Percentiles rank a stretch among this genome's conserved stretches.
Evolutionary conservation across 2,113 vertebrate species (phyloP).

Genomic region (Epinephelus cyanopodus): DNA sequence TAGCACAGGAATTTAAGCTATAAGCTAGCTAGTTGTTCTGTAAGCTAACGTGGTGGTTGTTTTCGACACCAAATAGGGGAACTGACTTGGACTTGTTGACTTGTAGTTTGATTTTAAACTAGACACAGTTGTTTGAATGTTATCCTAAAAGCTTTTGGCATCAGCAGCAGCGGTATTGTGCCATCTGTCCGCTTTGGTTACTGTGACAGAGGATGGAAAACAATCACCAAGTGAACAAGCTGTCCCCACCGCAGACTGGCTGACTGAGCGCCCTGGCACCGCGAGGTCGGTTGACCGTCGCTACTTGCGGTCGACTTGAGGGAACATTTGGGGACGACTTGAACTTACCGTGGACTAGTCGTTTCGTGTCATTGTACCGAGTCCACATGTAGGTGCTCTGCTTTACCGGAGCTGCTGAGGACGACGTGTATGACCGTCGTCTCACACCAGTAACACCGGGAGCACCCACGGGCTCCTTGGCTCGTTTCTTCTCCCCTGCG

Average conservation of each 20-base stretch:
- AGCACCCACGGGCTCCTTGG: slow-evolving; percentile 59
- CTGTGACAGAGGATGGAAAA: too few species aligned
- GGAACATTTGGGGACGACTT: fast-evolving
- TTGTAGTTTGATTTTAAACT: background rate
- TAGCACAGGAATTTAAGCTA: too few species aligned
- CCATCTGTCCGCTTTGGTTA: too few species aligned
- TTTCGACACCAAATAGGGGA: background rate
- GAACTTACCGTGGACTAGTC: slow-evolving; percentile 86
- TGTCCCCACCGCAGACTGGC: too few species aligned
- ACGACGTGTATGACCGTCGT: slow-evolving; percentile 78
- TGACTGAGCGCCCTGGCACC: too few species aligned
- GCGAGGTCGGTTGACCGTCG: background rate
- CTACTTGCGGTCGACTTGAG: fast-evolving
- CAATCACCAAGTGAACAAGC: too few species aligned
- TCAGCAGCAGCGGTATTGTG: too few species aligned
- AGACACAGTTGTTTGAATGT: background rate
- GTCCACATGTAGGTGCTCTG: slow-evolving; percentile 83
- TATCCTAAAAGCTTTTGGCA: too few species aligned
- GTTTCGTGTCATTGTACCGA: slow-evolving; percentile 86
- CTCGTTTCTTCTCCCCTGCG: slow-evolving; percentile 57
- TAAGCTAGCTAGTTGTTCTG: background rate
- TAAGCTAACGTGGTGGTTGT: background rate
- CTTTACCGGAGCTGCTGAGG: slow-evolving; percentile 74
- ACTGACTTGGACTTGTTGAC: background rate
- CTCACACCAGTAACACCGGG: slow-evolving; percentile 40